These are phyloP conservation scores for Athalia circularis DNA, from an alignment of 2,888 invertebrate species.

Conservation along the genomic window DNA sequence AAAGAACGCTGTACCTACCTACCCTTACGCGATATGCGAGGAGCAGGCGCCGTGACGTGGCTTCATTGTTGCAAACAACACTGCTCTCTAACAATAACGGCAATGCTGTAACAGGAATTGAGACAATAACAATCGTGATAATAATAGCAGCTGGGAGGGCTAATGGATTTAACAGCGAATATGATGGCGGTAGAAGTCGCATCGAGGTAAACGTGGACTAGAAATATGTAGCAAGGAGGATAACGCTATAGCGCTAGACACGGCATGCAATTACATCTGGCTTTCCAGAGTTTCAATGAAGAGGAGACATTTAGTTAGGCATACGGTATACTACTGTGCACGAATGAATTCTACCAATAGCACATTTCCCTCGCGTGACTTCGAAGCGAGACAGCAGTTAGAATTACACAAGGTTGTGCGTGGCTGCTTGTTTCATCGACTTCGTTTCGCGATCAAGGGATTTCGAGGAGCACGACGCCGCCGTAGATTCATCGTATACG, in stretches of 20 bases:
- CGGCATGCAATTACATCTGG: constrained; percentile 10
- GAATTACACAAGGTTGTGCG: background rate
- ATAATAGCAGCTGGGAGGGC: background rate
- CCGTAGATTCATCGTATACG: no score
- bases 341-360: background rate
- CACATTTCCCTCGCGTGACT: background rate
- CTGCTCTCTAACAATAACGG: constrained; percentile 3
- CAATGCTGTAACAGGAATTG: background rate
- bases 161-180: constrained; percentile 29
- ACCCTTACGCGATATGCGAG: background rate
- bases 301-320: constrained; percentile 7
- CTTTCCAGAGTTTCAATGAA: constrained; percentile 26
- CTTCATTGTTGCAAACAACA: background rate
- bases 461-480: background rate
- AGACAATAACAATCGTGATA: constrained; percentile 1
- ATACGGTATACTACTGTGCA: background rate
- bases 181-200: background rate
- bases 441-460: constrained; percentile 2
- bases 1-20: background rate
- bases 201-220: background rate
- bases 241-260: constrained; percentile 1
- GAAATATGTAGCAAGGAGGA: constrained; percentile 25
- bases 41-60: background rate
- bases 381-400: background rate
- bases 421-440: background rate